Conservation (phyloP, 2,797 vertebrate genomes). For the Menidia menidia region DNA sequence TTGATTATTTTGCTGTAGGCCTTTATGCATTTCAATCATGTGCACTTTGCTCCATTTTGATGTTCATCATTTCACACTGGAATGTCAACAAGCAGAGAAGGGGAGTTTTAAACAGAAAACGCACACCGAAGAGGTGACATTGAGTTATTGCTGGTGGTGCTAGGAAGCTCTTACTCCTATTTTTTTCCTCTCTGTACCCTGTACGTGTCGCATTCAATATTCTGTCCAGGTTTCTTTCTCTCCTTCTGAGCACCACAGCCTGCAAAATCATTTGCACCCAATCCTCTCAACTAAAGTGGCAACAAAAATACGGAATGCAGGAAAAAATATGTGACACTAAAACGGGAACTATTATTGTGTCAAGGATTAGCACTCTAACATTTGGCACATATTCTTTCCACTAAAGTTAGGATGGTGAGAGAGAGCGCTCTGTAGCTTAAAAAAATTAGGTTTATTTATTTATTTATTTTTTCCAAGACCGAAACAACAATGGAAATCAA, state of each 20-base stretch:
- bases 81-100: constrained; percentile 43
- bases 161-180: constrained; percentile 25
- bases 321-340: not conserved
- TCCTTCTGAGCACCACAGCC: constrained; percentile 37
- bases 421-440: too few relatives aligned
- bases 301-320: constrained; percentile 29
- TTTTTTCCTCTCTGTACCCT: constrained; percentile 20
- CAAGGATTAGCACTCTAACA: not conserved
- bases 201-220: constrained; percentile 49
- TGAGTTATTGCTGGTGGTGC: constrained; percentile 53
- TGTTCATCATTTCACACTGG: constrained; percentile 49
- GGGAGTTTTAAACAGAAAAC: constrained; percentile 43
- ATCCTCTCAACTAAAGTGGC: constrained; percentile 56
- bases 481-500: not conserved
- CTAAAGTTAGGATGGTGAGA: too few relatives aligned
- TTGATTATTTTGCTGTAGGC: not conserved
- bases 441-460: not conserved
- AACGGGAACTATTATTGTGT: constrained; percentile 2
- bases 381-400: too few relatives aligned
- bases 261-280: constrained; percentile 41
- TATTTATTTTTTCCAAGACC: not conserved
- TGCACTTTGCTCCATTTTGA: constrained; percentile 35
- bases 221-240: constrained; percentile 47
- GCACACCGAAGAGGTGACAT: constrained; percentile 53
- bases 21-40: constrained; percentile 45